These are phyloP conservation scores for Eulithis testata DNA, from an alignment of 2,888 invertebrate species.

Conservation along the genomic window DNA sequence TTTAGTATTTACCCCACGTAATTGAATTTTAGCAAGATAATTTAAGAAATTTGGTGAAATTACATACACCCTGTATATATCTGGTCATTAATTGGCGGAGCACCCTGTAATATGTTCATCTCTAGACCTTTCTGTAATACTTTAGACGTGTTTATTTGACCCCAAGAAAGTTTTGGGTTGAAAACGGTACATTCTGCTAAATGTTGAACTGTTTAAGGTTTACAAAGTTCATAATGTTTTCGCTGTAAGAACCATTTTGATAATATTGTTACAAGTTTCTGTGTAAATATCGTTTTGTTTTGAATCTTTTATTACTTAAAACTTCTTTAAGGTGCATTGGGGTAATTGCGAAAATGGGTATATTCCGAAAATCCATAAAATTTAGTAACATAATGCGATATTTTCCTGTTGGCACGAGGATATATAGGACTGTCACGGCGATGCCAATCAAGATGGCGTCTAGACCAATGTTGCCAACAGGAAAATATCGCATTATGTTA, in stretches of 20 bases:
- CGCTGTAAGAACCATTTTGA: conserved; percentile 18
- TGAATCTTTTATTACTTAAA: neutral
- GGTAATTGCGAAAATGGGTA: too few species aligned
- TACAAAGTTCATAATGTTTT: conserved; percentile 21
- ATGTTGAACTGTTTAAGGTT: conserved; percentile 26
- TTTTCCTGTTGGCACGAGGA: too few species aligned
- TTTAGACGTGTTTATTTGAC: conserved; percentile 32
- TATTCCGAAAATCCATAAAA: too few species aligned
- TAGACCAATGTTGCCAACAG: too few species aligned
- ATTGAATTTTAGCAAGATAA: too few species aligned
- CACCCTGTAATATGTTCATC: conserved; percentile 26
- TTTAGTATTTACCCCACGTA: too few species aligned
- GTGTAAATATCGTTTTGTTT: neutral
- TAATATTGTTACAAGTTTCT: conserved; percentile 1
- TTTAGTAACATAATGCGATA: too few species aligned
- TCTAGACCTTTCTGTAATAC: conserved; percentile 20
- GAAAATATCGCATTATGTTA: too few species aligned
- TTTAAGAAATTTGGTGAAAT: too few species aligned
- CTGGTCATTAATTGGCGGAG: conserved; percentile 16
- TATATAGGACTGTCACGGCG: too few species aligned
- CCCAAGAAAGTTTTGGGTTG: conserved; percentile 30
- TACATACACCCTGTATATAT: neutral
- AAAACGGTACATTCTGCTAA: conserved; percentile 21
- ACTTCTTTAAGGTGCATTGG: too few species aligned
- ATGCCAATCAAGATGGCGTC: too few species aligned